Conservation (phyloP, 2,888 invertebrate species). For the Drosophila antonietae region DNA sequence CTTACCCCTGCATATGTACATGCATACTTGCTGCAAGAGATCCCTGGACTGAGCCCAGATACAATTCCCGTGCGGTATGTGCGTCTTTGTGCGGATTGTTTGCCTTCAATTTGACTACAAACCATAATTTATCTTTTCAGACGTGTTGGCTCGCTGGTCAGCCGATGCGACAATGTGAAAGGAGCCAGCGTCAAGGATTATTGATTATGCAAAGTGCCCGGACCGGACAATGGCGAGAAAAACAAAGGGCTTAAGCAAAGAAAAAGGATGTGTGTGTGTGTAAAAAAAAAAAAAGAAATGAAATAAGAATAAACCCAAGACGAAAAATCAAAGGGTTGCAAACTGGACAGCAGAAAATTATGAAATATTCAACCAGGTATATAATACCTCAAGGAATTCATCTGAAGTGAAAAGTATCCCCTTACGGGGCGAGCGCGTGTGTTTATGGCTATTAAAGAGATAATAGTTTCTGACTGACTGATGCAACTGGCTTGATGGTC, state of each 20-base stretch:
- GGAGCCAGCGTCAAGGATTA: slow-evolving; percentile 82
- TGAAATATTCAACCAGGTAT: slow-evolving; percentile 46
- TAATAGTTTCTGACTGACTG: slow-evolving; percentile 74
- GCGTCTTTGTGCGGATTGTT: slow-evolving; percentile 72
- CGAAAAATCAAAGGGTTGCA: slow-evolving; percentile 60
- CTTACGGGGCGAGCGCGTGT: slow-evolving; percentile 77
- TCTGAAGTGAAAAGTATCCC: slow-evolving; percentile 67
- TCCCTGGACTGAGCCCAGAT: slow-evolving; percentile 8
- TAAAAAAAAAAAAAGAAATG: slow-evolving; percentile 4
- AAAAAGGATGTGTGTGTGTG: slow-evolving; percentile 45
- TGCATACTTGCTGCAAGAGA: not conserved
- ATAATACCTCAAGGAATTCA: slow-evolving; percentile 63
- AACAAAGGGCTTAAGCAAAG: slow-evolving; percentile 79
- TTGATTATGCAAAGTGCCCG: slow-evolving; percentile 83
- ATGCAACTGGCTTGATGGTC: slow-evolving; percentile 76
- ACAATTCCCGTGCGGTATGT: slow-evolving; percentile 32
- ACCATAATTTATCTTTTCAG: slow-evolving; percentile 84
- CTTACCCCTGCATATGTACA: slow-evolving; percentile 30
- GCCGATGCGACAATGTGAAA: slow-evolving; percentile 74
- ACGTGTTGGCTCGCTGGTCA: slow-evolving; percentile 80
- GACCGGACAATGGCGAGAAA: slow-evolving; percentile 69
- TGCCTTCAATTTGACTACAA: slow-evolving; percentile 83
- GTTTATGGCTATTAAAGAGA: slow-evolving; percentile 83
- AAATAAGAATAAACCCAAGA: not conserved
- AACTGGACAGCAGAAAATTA: slow-evolving; percentile 65